These are phyloP conservation scores for Channallabes apus DNA, from an alignment of 2,797 vertebrate genomes.

Conservation along the genomic window DNA sequence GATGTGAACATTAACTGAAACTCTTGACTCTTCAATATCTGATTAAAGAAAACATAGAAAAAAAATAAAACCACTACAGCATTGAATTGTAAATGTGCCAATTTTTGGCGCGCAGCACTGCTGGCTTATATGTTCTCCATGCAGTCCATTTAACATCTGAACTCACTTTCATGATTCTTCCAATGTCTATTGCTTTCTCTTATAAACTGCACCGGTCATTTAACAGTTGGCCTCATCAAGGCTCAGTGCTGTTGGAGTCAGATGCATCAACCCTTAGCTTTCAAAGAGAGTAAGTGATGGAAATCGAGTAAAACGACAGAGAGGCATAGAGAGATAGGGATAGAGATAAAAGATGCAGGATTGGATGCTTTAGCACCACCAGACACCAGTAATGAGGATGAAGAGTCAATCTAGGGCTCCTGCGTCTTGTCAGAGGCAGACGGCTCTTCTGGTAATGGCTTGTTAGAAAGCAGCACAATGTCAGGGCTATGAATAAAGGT, in stretches of 20 bases:
- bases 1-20: no score
- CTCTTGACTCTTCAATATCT: background rate
- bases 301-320: slow-evolving; percentile 6
- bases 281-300: background rate
- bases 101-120: background rate
- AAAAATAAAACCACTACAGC: background rate
- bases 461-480: slow-evolving; percentile 63
- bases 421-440: slow-evolving; percentile 55
- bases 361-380: slow-evolving; percentile 28
- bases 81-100: background rate
- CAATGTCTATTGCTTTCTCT: slow-evolving; percentile 5
- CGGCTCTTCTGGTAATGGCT: slow-evolving; percentile 47
- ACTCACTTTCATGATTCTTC: background rate
- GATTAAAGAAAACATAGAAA: no score
- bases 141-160: slow-evolving; percentile 19
- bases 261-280: slow-evolving; percentile 8
- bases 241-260: slow-evolving; percentile 20
- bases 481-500: slow-evolving; percentile 56
- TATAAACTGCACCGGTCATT: slow-evolving; percentile 36
- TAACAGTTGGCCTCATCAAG: slow-evolving; percentile 20
- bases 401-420: slow-evolving; percentile 35
- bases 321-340: slow-evolving; percentile 9
- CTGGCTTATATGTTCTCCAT: slow-evolving; percentile 11
- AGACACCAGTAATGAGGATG: slow-evolving; percentile 43
- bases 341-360: slow-evolving; percentile 37